phyloP scores from a whole-genome alignment of 2,888 invertebrate genomes.

The Rhamnusium bicolor region DNA sequence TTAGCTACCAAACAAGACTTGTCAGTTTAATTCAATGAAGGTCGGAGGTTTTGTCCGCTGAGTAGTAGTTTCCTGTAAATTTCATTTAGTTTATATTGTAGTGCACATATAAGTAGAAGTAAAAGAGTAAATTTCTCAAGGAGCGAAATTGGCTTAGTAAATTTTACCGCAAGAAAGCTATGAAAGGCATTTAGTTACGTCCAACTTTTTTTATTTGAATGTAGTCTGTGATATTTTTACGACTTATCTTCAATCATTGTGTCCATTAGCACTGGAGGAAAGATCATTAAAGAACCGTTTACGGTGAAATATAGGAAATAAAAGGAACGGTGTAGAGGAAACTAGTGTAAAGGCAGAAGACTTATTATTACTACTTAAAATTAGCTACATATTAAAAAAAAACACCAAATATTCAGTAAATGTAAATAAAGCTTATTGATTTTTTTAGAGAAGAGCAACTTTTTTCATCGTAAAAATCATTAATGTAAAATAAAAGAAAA shows the following conservation, averaged over 20 bases:
- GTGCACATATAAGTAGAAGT: too few relatives aligned
- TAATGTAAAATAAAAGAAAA: too few relatives aligned
- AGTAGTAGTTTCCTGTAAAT: too few relatives aligned
- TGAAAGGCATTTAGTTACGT: background rate
- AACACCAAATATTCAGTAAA: background rate
- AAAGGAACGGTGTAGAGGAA: background rate
- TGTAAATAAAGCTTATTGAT: background rate
- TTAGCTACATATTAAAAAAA: background rate
- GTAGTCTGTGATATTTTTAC: slow-evolving; percentile 7
- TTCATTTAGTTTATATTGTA: too few relatives aligned
- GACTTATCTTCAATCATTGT: slow-evolving; percentile 8
- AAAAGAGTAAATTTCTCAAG: background rate
- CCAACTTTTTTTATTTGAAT: background rate
- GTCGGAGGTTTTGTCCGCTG: too few relatives aligned
- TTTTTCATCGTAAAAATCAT: too few relatives aligned
- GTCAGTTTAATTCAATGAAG: too few relatives aligned
- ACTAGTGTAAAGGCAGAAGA: background rate
- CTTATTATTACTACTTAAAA: background rate
- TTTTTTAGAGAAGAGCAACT: too few relatives aligned
- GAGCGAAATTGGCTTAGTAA: background rate
- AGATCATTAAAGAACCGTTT: slow-evolving; percentile 9
- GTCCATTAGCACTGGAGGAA: slow-evolving; percentile 14
- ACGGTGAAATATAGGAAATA: slow-evolving; percentile 3
- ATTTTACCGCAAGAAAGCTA: background rate
- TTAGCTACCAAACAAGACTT: too few relatives aligned